phyloP scores from a whole-genome alignment of 2,113 vertebrate species.

The Eonycteris spelaea region DNA sequence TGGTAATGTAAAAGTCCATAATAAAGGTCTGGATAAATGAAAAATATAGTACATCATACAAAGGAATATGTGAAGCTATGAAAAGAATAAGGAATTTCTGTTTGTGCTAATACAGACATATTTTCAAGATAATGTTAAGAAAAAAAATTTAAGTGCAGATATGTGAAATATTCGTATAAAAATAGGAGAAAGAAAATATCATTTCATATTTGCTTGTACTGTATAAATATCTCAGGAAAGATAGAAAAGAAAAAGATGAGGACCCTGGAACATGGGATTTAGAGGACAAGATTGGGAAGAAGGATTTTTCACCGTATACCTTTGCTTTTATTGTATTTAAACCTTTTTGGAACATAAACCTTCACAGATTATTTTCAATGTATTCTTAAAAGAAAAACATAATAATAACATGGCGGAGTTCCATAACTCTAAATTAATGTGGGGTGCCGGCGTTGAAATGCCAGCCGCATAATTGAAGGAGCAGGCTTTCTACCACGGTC shows the following conservation, averaged over 20 bases:
- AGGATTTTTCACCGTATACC: neutral
- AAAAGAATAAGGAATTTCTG: neutral
- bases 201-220: neutral
- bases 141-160: neutral
- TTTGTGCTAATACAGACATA: neutral
- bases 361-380: constrained; percentile 3
- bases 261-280: neutral
- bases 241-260: neutral
- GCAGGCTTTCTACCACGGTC: constrained; percentile 26
- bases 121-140: neutral
- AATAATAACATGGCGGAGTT: neutral
- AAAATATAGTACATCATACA: neutral
- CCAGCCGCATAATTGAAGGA: neutral
- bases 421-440: neutral
- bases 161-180: neutral
- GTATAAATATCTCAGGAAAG: neutral
- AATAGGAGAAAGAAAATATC: neutral
- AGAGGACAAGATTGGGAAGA: neutral
- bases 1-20: neutral
- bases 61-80: neutral
- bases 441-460: neutral
- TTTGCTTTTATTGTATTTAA: neutral
- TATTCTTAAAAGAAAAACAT: neutral
- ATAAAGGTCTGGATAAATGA: neutral
- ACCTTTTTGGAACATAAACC: neutral